phyloP scores from a whole-genome alignment of 2,888 invertebrate genomes.

The Acrocyrtus sp. region DNA sequence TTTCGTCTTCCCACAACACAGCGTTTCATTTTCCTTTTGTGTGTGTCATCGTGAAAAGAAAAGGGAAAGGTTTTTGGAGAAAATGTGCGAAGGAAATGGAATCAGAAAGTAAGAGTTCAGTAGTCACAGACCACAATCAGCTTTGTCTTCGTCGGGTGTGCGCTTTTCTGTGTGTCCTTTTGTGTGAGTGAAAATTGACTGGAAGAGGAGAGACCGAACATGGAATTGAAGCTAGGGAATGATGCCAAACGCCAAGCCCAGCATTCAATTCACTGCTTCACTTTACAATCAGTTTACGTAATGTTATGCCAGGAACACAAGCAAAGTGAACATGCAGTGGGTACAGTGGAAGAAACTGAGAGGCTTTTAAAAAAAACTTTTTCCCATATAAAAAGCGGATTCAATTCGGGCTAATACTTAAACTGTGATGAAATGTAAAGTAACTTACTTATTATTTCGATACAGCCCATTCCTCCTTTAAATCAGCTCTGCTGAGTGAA shows the following conservation, averaged over 20 bases:
- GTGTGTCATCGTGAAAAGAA: conserved; percentile 6
- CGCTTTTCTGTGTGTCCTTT: conserved; percentile 10
- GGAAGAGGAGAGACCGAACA: conserved; percentile 1
- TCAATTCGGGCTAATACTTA: too few species aligned
- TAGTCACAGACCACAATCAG: conserved; percentile 10
- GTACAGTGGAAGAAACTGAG: too few species aligned
- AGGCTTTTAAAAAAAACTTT: too few species aligned
- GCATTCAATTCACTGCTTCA: too few species aligned
- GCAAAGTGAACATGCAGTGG: too few species aligned
- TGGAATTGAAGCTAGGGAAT: conserved; percentile 8
- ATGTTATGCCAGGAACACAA: too few species aligned
- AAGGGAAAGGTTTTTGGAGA: too few species aligned
- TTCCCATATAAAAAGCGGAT: too few species aligned
- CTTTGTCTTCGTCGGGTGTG: conserved; percentile 28
- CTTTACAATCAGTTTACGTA: too few species aligned
- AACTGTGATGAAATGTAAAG: too few species aligned
- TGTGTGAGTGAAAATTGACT: conserved; percentile 12
- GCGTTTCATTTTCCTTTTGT: conserved; percentile 26
- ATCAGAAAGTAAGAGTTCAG: conserved; percentile 6
- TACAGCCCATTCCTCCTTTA: conserved; percentile 1
- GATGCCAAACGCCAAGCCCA: conserved; percentile 6
- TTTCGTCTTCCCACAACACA: conserved; percentile 7
- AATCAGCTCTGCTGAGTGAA: neutral
- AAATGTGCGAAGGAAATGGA: conserved; percentile 23
- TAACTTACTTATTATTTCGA: too few species aligned